A percentile compares a stretch with the other conserved stretches of the same genome.
These are phyloP conservation scores for Menidia beryllina DNA, from an alignment of 2,113 vertebrate species.

Conservation along the genomic window DNA sequence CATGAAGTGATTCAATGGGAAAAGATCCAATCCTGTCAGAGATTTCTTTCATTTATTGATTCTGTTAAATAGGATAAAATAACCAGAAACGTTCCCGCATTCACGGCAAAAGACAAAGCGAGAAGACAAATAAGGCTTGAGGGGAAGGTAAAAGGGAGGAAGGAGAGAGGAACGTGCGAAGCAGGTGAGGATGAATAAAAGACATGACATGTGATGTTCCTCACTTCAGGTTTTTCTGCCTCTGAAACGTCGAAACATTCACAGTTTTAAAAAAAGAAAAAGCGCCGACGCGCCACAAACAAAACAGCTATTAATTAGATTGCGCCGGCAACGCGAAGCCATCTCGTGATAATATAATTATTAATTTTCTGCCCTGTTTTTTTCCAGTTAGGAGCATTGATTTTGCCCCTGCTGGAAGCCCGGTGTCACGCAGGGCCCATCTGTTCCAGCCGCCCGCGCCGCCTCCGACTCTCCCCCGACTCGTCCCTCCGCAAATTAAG, in stretches of 20 bases:
- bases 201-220: conserved; percentile 44
- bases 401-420: conserved; percentile 84
- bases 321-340: conserved; percentile 78
- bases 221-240: conserved; percentile 62
- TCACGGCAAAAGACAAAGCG: not conserved
- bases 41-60: no score
- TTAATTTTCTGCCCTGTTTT: conserved; percentile 84
- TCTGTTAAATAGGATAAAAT: no score
- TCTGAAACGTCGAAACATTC: conserved; percentile 69
- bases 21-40: no score
- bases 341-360: conserved; percentile 84
- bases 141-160: conserved; percentile 11
- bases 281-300: conserved; percentile 70
- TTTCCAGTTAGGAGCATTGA: conserved; percentile 86
- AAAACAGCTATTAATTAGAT: conserved; percentile 83
- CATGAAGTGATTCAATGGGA: no score
- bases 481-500: conserved; percentile 72
- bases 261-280: conserved; percentile 56
- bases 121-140: not conserved
- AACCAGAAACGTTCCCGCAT: not conserved
- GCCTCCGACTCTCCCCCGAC: conserved; percentile 68
- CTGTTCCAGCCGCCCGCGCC: conserved; percentile 75
- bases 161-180: conserved; percentile 23
- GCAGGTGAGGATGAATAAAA: conserved; percentile 24
- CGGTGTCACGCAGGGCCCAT: conserved; percentile 83